Conservation (phyloP, 92 coral and sea anemone genomes). For the Blastomussa wellsi region DNA sequence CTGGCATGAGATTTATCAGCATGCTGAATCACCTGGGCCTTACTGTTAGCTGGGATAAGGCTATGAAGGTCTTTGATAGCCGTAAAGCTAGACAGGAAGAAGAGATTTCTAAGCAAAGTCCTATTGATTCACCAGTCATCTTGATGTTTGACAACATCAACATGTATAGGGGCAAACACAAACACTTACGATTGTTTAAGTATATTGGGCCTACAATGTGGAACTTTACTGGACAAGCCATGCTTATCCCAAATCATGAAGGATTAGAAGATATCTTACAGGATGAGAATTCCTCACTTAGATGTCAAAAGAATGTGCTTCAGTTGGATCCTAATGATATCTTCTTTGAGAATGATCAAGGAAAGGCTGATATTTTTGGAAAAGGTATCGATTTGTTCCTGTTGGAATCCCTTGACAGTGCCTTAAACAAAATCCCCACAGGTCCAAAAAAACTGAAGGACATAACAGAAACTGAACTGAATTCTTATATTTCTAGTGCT, state of each 20-base stretch:
- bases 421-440: slow-evolving; percentile 31
- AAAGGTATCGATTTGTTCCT: slow-evolving; percentile 20
- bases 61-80: slow-evolving; percentile 44
- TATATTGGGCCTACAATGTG: slow-evolving; percentile 41
- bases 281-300: slow-evolving; percentile 1
- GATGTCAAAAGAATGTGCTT: slow-evolving; percentile 15
- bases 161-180: slow-evolving; percentile 52
- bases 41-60: slow-evolving; percentile 50
- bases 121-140: slow-evolving; percentile 42
- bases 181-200: slow-evolving; percentile 45
- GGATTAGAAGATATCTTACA: slow-evolving; percentile 25
- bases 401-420: slow-evolving; percentile 41
- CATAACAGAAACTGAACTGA: slow-evolving; percentile 40
- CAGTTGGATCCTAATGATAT: slow-evolving; percentile 30
- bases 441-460: slow-evolving; percentile 14
- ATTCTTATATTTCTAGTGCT: slow-evolving; percentile 17
- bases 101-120: slow-evolving; percentile 21
- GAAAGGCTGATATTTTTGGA: slow-evolving; percentile 38
- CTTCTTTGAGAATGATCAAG: slow-evolving; percentile 16
- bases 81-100: slow-evolving; percentile 8
- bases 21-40: slow-evolving; percentile 47
- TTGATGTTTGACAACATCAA: slow-evolving; percentile 55
- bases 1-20: slow-evolving; percentile 34
- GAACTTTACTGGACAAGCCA: slow-evolving; percentile 57
- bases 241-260: slow-evolving; percentile 34